phyloP scores from a whole-genome alignment of 1,140 invertebrate genomes.

The Sycophaga agraensis region DNA sequence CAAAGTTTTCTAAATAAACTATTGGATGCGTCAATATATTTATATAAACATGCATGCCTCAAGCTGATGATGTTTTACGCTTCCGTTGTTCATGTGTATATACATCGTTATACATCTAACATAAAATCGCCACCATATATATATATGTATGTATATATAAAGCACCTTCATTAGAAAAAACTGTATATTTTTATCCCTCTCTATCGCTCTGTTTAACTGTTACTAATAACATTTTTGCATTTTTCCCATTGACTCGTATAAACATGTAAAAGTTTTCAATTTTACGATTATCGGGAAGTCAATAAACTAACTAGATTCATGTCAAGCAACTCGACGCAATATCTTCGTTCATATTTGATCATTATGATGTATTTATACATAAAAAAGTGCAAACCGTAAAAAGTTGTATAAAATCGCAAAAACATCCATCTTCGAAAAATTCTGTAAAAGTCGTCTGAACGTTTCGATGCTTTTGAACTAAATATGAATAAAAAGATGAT shows the following conservation, averaged over 20 bases:
- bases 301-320: too few species aligned
- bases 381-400: constrained; percentile 1
- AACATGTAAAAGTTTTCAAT: constrained; percentile 16
- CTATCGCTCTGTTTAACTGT: not conserved
- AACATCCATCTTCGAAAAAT: constrained; percentile 3
- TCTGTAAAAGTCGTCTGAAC: constrained; percentile 4
- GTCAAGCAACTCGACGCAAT: too few species aligned
- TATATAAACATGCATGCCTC: not conserved
- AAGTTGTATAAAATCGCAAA: constrained; percentile 21
- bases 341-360: too few species aligned
- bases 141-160: too few species aligned
- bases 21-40: not conserved
- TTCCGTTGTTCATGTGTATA: constrained; percentile 13
- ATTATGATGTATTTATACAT: too few species aligned
- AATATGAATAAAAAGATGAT: too few species aligned
- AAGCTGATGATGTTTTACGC: not conserved
- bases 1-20: not conserved
- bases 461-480: not conserved
- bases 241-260: not conserved
- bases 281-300: not conserved
- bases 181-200: not conserved
- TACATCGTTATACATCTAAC: constrained; percentile 14
- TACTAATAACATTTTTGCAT: not conserved
- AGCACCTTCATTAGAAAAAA: constrained; percentile 52
- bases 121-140: constrained; percentile 22